These are phyloP conservation scores for Micropoecilia bifurca DNA, from an alignment of 2,797 vertebrate species.

Conservation along the genomic window DNA sequence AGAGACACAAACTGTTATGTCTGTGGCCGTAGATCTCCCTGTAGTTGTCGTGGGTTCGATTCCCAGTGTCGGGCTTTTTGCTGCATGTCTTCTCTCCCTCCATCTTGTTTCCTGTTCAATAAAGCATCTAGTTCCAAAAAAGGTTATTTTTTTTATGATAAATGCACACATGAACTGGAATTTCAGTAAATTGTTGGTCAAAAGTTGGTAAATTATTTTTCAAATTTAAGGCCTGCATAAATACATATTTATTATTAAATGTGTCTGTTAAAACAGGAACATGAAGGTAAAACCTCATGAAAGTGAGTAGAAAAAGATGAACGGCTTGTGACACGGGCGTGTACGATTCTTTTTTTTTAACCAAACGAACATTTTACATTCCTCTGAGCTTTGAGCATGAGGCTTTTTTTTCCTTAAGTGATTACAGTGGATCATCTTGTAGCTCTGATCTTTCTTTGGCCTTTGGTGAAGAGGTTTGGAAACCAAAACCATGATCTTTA, in stretches of 20 bases:
- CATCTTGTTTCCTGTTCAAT: not conserved
- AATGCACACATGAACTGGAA: not conserved
- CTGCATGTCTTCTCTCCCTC: not conserved
- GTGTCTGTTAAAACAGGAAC: not conserved
- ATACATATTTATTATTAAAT: not conserved
- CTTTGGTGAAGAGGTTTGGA: conserved; percentile 6
- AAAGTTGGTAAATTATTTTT: not conserved
- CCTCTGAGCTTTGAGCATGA: not conserved
- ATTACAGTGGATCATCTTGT: conserved; percentile 2
- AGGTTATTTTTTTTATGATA: not conserved
- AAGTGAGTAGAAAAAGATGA: not conserved
- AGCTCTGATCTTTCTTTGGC: conserved; percentile 17
- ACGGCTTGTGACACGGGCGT: not conserved
- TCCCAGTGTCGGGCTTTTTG: not conserved
- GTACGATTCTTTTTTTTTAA: too few relatives aligned
- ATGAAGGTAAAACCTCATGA: not conserved
- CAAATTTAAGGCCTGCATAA: not conserved
- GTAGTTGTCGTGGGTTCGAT: not conserved
- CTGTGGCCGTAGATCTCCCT: not conserved
- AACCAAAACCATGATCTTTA: conserved; percentile 26
- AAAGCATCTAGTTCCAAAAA: not conserved
- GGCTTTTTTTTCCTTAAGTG: conserved; percentile 3
- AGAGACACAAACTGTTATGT: not conserved
- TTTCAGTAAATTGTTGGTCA: not conserved
- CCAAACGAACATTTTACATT: not conserved